Base-by-base conservation (phyloP, 2,888 invertebrate genomes). In the Lasioglossum villosulum region DNA sequence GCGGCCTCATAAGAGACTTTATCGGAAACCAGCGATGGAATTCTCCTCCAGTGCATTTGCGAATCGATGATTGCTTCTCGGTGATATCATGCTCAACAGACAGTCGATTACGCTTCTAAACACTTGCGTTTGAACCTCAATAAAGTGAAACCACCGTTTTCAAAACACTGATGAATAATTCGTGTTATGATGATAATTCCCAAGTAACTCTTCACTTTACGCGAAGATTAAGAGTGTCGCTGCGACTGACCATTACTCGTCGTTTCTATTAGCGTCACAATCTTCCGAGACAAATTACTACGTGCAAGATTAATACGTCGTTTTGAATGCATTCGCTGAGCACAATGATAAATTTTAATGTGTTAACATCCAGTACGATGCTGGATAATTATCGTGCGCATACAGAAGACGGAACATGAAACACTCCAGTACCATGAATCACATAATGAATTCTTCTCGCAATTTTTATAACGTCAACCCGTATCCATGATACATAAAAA, bases 41-140 rank as follows among this genome's bases (percentile, higher is more conserved):
- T 74, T 78, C 75, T 52, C 48, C 78, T 23, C 52, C 70, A 75
- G 71, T 74, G 81, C 86, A 83, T 87, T 86, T 86, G 83, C 80
- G 76, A 80, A 48, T 83, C 80, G 79, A 83, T 87, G 86, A 86
- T 87, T 86, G 86, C 77, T 78, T 80, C 83, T 37, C 82, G 59
- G 52, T 37, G 74, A 45, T 81, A 78, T 87, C 86, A 78, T 78
- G 83, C 80, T 83, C 86, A 78, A 72, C 76, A 52, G 52, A 52
- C 23, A 23, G 8, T 52, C 52, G 52, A 23, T 52, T 52, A 52
- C 3, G 23, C 52, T 19, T 23, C 52, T 52, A 52, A 52, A 52
- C 52, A 52, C 52, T 23, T 19, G 8, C 52, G 23, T 23, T 23
- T 10, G 52, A 52, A 52, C 52, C 8, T 2, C 10, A 52, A 52